Evolutionary conservation across 2,888 invertebrate genomes (phyloP).

Genomic region (Anodontia alba): DNA sequence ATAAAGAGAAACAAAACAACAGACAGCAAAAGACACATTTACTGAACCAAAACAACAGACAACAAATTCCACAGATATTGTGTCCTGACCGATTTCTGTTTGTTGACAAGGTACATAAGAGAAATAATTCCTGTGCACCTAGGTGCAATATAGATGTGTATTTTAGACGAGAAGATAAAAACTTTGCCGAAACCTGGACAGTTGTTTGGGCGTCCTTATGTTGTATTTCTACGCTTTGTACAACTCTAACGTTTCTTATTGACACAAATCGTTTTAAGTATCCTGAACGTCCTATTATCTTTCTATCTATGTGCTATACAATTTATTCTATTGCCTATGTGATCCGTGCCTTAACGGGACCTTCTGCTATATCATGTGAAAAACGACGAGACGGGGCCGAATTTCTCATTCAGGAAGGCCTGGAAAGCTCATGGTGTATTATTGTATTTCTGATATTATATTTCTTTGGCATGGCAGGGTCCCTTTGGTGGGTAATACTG

Average conservation of each 20-base stretch:
- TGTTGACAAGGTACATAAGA: constrained; percentile 74
- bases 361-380: constrained; percentile 86
- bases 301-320: constrained; percentile 84
- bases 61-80: constrained; percentile 23
- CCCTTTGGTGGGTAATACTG: constrained; percentile 88
- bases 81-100: constrained; percentile 81
- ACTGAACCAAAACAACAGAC: too few relatives aligned
- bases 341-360: constrained; percentile 82
- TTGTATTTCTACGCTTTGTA: constrained; percentile 86
- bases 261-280: constrained; percentile 85
- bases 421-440: constrained; percentile 88
- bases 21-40: constrained; percentile 7
- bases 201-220: constrained; percentile 92
- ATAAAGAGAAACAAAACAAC: constrained; percentile 25
- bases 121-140: constrained; percentile 82
- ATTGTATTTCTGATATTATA: constrained; percentile 90
- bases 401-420: constrained; percentile 86
- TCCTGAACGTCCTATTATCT: constrained; percentile 85
- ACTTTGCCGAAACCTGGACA: constrained; percentile 90
- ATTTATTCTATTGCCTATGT: constrained; percentile 85
- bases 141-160: constrained; percentile 89
- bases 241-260: constrained; percentile 84
- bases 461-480: constrained; percentile 92
- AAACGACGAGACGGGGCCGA: constrained; percentile 86
- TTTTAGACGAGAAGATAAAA: constrained; percentile 89